Evolutionary conservation across 2,888 invertebrate species (phyloP).

Genomic region (Cephus runcator): DNA sequence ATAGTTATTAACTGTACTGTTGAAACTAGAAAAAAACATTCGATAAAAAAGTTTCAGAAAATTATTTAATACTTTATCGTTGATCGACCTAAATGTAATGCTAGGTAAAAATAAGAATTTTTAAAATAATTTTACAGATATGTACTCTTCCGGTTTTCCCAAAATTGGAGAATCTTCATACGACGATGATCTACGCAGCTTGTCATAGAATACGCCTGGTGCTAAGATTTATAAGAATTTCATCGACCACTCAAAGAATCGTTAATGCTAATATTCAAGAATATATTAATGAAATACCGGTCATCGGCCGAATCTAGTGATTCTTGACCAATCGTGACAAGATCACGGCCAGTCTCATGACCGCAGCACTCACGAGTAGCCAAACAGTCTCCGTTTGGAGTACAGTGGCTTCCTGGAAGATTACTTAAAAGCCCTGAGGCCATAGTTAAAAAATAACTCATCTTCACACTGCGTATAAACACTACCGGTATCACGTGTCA

Average conservation of each 20-base stretch:
- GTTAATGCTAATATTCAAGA: slow-evolving; percentile 2
- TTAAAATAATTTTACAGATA: not conserved
- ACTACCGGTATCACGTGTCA: not conserved
- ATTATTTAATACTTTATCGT: not conserved
- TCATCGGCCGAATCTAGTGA: slow-evolving; percentile 49
- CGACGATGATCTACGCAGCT: not conserved
- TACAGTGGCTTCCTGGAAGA: not conserved
- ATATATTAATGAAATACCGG: slow-evolving; percentile 45
- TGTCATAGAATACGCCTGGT: not conserved
- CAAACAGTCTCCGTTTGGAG: not conserved
- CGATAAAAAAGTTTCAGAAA: not conserved
- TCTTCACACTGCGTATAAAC: not conserved
- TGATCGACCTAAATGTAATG: not conserved
- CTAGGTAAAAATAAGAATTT: not conserved
- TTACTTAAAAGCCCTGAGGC: not conserved
- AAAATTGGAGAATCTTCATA: not conserved
- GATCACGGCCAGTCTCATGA: slow-evolving; percentile 51
- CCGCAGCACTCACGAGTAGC: not conserved
- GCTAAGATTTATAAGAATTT: not conserved
- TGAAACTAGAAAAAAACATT: not conserved
- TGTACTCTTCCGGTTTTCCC: not conserved
- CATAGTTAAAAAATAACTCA: not conserved
- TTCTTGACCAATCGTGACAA: slow-evolving; percentile 51
- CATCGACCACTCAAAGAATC: not conserved
- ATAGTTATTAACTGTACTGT: not conserved